Evolutionary conservation across 2,888 invertebrate species (phyloP).

Genomic region (Parnassius smintheus): DNA sequence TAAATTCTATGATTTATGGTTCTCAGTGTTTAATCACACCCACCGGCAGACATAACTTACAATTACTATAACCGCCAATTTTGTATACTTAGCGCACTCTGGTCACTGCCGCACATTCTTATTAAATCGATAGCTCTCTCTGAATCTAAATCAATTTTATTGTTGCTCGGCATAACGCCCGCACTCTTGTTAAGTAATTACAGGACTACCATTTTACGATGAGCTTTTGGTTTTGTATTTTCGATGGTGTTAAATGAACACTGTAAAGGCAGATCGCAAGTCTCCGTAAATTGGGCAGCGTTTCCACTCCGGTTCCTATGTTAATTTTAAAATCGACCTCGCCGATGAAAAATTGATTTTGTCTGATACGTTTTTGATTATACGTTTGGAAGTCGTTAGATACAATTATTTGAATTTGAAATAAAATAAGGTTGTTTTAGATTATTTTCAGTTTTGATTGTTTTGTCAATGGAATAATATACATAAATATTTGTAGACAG

Average conservation of each 20-base stretch:
- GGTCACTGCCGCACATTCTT: slow-evolving; percentile 27
- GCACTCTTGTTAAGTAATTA: slow-evolving; percentile 68
- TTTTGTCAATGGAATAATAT: slow-evolving; percentile 35
- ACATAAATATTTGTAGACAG: too few species aligned
- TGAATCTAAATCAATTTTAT: slow-evolving; percentile 76
- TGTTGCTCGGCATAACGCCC: slow-evolving; percentile 47
- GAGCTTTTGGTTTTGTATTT: slow-evolving; percentile 32
- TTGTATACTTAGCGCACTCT: slow-evolving; percentile 9
- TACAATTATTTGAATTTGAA: slow-evolving; percentile 63
- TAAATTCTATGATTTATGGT: neutral
- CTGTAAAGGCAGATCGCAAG: neutral
- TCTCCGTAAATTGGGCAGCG: slow-evolving; percentile 43
- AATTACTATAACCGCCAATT: slow-evolving; percentile 26
- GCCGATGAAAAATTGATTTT: slow-evolving; percentile 77
- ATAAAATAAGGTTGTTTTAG: slow-evolving; percentile 43
- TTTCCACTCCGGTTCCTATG: slow-evolving; percentile 54
- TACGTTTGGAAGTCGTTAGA: slow-evolving; percentile 67
- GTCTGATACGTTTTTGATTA: slow-evolving; percentile 77
- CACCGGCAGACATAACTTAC: slow-evolving; percentile 11
- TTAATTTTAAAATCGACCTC: slow-evolving; percentile 73
- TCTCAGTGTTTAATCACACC: slow-evolving; percentile 4
- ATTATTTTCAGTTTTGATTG: slow-evolving; percentile 29
- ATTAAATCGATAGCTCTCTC: slow-evolving; percentile 51
- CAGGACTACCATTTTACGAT: slow-evolving; percentile 36
- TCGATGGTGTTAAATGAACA: slow-evolving; percentile 4